These are phyloP conservation scores for Drosophila pandora DNA, from an alignment of 1,140 invertebrate species.

Conservation along the genomic window DNA sequence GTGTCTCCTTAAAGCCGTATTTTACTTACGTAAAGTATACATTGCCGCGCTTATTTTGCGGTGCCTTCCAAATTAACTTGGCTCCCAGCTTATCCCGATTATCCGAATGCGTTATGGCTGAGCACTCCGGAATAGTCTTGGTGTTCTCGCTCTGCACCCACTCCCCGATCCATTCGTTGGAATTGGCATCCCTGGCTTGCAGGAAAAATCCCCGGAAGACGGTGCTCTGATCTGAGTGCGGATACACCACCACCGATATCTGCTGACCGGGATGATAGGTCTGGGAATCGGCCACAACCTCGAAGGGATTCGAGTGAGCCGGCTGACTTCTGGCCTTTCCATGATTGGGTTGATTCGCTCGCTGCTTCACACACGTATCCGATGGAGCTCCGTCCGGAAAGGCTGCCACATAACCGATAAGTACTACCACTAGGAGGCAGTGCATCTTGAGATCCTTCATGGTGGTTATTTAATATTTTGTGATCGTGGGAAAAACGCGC, in stretches of 20 bases:
- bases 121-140: constrained; percentile 90
- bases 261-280: constrained; percentile 87
- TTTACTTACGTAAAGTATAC: constrained; percentile 91
- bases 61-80: constrained; percentile 90
- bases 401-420: constrained; percentile 43
- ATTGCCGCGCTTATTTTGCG: constrained; percentile 86
- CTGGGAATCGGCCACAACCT: constrained; percentile 86
- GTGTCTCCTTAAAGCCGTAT: constrained; percentile 8
- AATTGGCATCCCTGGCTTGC: constrained; percentile 89
- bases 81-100: constrained; percentile 90
- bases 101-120: constrained; percentile 91
- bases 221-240: constrained; percentile 78
- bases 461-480: constrained; percentile 5
- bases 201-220: constrained; percentile 91
- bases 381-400: constrained; percentile 91
- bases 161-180: constrained; percentile 89
- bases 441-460: constrained; percentile 47
- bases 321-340: constrained; percentile 88
- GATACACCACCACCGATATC: constrained; percentile 84
- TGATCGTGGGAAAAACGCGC: constrained; percentile 53
- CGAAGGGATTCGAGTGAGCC: constrained; percentile 87
- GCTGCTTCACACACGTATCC: constrained; percentile 90
- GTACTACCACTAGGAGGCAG: constrained; percentile 13
- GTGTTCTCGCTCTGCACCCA: constrained; percentile 89
- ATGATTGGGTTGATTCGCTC: constrained; percentile 90